Evolutionary conservation across 1,140 invertebrate genomes (phyloP).

Genomic region (Akabosia matsudoensis): DNA sequence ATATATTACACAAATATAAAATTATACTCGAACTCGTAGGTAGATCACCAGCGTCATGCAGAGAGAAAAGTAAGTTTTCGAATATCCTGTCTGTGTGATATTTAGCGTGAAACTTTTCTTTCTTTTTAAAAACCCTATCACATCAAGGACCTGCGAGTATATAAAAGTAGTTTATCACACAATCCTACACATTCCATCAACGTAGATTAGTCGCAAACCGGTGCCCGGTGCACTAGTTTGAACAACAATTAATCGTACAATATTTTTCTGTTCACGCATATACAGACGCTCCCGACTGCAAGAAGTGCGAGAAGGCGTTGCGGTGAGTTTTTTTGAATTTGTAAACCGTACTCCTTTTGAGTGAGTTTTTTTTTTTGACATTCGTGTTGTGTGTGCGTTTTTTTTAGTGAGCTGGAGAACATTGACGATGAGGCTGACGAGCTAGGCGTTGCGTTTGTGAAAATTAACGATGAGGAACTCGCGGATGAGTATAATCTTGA

Average conservation of each 20-base stretch:
- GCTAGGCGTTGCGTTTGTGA: slow-evolving; percentile 88
- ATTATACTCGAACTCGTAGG: slow-evolving; percentile 19
- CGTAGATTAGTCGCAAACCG: too few relatives aligned
- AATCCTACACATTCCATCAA: too few relatives aligned
- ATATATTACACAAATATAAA: too few relatives aligned
- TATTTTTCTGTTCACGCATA: neutral
- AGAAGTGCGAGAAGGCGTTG: slow-evolving; percentile 82
- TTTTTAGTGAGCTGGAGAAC: slow-evolving; percentile 73
- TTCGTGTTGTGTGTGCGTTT: too few relatives aligned
- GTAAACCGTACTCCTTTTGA: too few relatives aligned
- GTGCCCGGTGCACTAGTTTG: too few relatives aligned
- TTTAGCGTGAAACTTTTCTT: too few relatives aligned
- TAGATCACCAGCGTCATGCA: slow-evolving; percentile 35
- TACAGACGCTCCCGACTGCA: slow-evolving; percentile 87
- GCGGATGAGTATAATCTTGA: slow-evolving; percentile 90
- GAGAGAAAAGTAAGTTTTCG: slow-evolving; percentile 46
- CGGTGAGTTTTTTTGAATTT: neutral
- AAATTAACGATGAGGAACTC: slow-evolving; percentile 85
- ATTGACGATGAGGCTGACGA: slow-evolving; percentile 84
- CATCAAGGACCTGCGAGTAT: too few relatives aligned
- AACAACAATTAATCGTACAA: neutral
- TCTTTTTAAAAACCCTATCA: too few relatives aligned
- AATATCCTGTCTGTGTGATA: too few relatives aligned
- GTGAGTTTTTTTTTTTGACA: too few relatives aligned
- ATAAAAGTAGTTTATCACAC: too few relatives aligned